Evolutionary conservation across 2,888 invertebrate genomes (phyloP).

Genomic region (Synanthedon tipuliformis): DNA sequence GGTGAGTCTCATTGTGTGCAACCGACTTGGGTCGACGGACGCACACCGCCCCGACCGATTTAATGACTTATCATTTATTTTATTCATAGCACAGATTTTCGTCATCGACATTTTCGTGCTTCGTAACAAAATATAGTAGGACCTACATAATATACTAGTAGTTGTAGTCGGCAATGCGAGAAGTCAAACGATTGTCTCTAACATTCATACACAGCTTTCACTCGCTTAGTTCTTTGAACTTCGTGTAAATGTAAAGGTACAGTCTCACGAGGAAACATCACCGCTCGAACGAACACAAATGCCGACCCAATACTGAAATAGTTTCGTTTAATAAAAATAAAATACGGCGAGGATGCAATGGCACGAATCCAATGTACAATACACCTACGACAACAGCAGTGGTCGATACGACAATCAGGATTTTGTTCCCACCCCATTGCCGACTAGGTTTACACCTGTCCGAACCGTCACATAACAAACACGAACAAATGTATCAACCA

Average conservation of each 20-base stretch:
- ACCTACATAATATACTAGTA: too few species aligned
- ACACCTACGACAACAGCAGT: slow-evolving; percentile 11
- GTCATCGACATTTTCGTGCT: too few species aligned
- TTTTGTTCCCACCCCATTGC: too few species aligned
- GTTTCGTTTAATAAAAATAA: slow-evolving; percentile 21
- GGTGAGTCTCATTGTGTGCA: slow-evolving; percentile 20
- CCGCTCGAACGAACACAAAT: slow-evolving; percentile 4
- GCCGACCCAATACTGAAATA: slow-evolving; percentile 11
- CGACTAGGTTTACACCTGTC: too few species aligned
- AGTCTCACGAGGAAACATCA: neutral
- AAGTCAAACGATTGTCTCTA: too few species aligned
- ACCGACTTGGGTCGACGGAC: slow-evolving; percentile 23
- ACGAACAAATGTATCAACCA: too few species aligned
- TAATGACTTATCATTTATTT: slow-evolving; percentile 12
- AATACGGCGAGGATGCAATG: slow-evolving; percentile 28
- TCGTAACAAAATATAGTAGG: too few species aligned
- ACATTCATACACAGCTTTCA: too few species aligned
- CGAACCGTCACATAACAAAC: too few species aligned
- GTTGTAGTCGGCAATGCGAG: too few species aligned
- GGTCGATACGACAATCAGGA: slow-evolving; percentile 1
- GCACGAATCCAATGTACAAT: slow-evolving; percentile 25
- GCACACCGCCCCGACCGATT: slow-evolving; percentile 13
- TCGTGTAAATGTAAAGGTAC: neutral
- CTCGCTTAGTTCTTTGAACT: neutral
- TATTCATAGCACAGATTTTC: neutral